Conservation (phyloP, 2,888 invertebrate genomes). For the Sinopyrophorus schimmeli region DNA sequence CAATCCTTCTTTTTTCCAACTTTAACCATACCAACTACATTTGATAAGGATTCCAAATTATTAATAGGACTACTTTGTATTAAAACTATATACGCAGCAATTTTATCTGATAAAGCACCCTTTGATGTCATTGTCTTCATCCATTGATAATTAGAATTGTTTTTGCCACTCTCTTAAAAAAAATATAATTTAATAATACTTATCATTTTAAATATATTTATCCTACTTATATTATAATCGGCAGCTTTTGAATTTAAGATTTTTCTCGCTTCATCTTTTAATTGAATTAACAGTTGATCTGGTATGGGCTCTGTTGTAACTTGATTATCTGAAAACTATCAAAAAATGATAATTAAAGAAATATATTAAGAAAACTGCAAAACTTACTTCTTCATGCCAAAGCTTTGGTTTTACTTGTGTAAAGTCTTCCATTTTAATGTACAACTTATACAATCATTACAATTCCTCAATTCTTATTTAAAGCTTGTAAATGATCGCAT, state of each 20-base stretch:
- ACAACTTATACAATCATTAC: too few species aligned
- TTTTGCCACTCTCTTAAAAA: slow-evolving; percentile 58
- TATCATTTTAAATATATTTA: slow-evolving; percentile 9
- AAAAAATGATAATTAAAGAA: background rate
- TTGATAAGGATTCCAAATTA: slow-evolving; percentile 70
- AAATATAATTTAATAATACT: slow-evolving; percentile 14
- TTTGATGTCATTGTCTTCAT: slow-evolving; percentile 75
- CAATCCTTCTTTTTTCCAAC: slow-evolving; percentile 77
- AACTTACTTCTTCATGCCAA: slow-evolving; percentile 17
- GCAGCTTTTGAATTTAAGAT: slow-evolving; percentile 67
- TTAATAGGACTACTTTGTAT: slow-evolving; percentile 85
- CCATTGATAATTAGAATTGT: slow-evolving; percentile 73
- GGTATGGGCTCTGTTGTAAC: slow-evolving; percentile 49
- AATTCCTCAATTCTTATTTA: too few species aligned
- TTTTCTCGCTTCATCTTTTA: slow-evolving; percentile 69
- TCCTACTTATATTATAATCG: slow-evolving; percentile 65
- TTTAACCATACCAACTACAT: slow-evolving; percentile 75
- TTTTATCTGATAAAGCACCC: slow-evolving; percentile 83
- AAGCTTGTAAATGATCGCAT: too few species aligned
- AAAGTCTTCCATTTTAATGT: slow-evolving; percentile 6
- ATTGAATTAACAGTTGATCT: slow-evolving; percentile 60
- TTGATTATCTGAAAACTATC: background rate
- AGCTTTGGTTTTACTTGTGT: slow-evolving; percentile 4
- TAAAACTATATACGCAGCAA: slow-evolving; percentile 80
- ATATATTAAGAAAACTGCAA: background rate